These are phyloP conservation scores for Odontamblyopus lacepedii DNA, from an alignment of 2,797 vertebrate genomes.

Conservation along the genomic window DNA sequence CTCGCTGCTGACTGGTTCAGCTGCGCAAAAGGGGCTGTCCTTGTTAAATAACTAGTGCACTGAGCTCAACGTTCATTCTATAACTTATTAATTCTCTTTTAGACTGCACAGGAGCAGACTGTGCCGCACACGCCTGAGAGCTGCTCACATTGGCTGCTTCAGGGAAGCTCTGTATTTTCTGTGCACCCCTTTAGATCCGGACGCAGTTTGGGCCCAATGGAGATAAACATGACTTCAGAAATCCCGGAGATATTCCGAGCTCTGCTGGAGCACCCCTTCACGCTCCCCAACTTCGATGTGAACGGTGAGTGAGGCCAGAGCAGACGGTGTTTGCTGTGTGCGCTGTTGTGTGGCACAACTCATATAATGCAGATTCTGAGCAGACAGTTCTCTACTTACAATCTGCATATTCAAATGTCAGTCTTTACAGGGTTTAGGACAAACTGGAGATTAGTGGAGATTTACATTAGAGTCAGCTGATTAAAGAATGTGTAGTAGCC, in stretches of 20 bases:
- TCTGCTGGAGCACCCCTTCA: slow-evolving; percentile 86
- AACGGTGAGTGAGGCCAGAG: slow-evolving; percentile 78
- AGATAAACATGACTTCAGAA: slow-evolving; percentile 74
- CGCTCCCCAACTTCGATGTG: slow-evolving; percentile 77
- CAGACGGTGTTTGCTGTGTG: background rate
- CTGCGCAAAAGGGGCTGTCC: slow-evolving; percentile 7
- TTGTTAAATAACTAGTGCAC: slow-evolving; percentile 54
- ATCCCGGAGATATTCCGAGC: slow-evolving; percentile 90
- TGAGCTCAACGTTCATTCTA: background rate
- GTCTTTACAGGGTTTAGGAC: background rate
- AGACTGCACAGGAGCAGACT: background rate
- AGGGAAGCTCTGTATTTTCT: background rate
- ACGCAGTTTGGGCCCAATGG: slow-evolving; percentile 8
- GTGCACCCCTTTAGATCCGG: too few relatives aligned
- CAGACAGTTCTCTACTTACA: too few relatives aligned
- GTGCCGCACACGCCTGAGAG: background rate
- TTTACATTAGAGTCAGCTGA: slow-evolving; percentile 47
- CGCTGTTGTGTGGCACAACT: background rate
- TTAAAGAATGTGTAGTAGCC: background rate
- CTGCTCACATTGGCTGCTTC: background rate
- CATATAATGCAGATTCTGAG: background rate
- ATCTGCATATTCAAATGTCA: too few relatives aligned
- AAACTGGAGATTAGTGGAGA: background rate
- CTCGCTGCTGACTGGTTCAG: slow-evolving; percentile 44
- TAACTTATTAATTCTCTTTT: accelerated